Evolutionary conservation across 2,113 vertebrate species (phyloP), one percentile per base, ranked within the genome.

Genomic region (Cyanoramphus novaezelandiae): DNA sequence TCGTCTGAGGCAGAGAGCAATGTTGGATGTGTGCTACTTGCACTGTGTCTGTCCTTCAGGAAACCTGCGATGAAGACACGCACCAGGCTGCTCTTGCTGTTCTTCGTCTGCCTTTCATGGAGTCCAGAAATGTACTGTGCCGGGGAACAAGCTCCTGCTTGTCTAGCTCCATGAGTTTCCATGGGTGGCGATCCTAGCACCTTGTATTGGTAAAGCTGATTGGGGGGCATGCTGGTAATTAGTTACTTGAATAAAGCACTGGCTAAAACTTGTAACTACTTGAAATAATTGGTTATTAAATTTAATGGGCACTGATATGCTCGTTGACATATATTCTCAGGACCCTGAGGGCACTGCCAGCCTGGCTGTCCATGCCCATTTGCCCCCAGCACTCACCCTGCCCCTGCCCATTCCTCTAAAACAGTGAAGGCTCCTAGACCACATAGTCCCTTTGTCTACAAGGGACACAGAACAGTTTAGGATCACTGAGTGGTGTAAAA

Each of bases 191-290:
- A 39, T 50, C 70, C 25, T 10, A 85, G 27, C 28, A 47, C 9
- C 27, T 65, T 0, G 0, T 11, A 35, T 52, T 52, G 27, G 12
- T 55, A 37, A 75, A 86, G 33, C 5, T 0, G 1, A 47, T 39
- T 57, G 68, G 13, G 20, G 20, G 25, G 3, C 16, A 43, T 35
- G 11, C 10, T 81, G 31, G 8, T 77, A 75, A 69, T 46, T 29
- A 43, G 17, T n/a, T 65, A 44, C 46, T 47, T 77, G n/a, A 70
- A 90, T 21, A 57, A 55, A 82, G 18, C 44, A 69, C 21, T 80
- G 23, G 23, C 31, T 72, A 83, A 70, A 72, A 52, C 1, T 43
- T 57, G 33, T 9, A 17, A 57, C 31, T 33, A 28, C 17, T 82
- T 79, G 23, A 65, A 76, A 72, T 60, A 72, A 68, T 71, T 53